phyloP scores from a whole-genome alignment of 2,888 invertebrate genomes.

The Eremobia ochroleuca region DNA sequence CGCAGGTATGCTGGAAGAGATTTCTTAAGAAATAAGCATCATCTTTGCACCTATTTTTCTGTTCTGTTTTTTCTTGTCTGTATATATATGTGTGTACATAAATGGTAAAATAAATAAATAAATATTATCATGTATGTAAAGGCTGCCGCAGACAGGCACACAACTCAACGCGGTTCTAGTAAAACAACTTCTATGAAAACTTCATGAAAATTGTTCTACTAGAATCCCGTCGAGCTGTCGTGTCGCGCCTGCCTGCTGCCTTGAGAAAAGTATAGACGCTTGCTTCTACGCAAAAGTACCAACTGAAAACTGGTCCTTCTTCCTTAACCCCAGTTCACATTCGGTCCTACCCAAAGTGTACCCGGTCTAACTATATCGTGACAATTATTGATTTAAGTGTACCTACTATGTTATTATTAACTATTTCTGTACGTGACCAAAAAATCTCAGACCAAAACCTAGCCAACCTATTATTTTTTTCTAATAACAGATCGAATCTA shows the following conservation, averaged over 20 bases:
- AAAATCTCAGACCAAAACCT: not conserved
- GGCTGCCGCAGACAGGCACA: too few species aligned
- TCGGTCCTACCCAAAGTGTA: not conserved
- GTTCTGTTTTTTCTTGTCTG: too few species aligned
- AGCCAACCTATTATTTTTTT: conserved; percentile 29
- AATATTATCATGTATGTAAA: too few species aligned
- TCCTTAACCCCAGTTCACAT: not conserved
- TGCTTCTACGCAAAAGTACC: not conserved
- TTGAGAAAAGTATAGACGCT: not conserved
- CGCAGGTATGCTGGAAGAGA: too few species aligned
- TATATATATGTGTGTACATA: too few species aligned
- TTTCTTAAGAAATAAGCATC: too few species aligned
- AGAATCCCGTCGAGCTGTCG: not conserved
- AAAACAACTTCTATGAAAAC: not conserved
- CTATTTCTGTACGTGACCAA: not conserved
- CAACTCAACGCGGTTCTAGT: not conserved
- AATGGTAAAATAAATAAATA: too few species aligned
- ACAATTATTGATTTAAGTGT: not conserved
- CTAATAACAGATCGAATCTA: conserved; percentile 30
- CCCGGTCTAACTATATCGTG: not conserved
- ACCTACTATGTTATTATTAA: not conserved
- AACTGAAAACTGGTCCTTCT: not conserved
- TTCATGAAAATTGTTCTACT: not conserved
- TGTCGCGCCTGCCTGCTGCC: not conserved
- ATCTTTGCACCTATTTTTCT: too few species aligned